A percentile compares a stretch with the other conserved stretches of the same genome.
Evolutionary conservation across 1,140 invertebrate species (phyloP).

Genomic region (Drosophila chauvacae): DNA sequence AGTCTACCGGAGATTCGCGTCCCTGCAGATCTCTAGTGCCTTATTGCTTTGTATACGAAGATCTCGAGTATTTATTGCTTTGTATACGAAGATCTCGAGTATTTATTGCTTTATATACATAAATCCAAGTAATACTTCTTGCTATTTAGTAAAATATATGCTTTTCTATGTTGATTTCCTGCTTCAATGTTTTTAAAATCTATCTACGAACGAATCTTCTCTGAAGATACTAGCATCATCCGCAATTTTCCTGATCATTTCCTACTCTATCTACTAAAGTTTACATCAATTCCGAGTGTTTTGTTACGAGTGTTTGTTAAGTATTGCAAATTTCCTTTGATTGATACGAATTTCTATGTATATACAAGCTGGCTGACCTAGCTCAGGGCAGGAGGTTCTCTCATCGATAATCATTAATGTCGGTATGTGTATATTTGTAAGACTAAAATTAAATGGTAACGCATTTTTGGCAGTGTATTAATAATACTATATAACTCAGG

Average conservation of each 20-base stretch:
- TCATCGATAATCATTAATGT: slow-evolving; percentile 50
- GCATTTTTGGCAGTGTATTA: slow-evolving; percentile 72
- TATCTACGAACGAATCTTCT: slow-evolving; percentile 35
- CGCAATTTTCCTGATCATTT: slow-evolving; percentile 10
- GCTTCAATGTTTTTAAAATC: slow-evolving; percentile 8
- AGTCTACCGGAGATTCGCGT: slow-evolving; percentile 18
- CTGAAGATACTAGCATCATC: slow-evolving; percentile 18
- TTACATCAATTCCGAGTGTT: slow-evolving; percentile 58
- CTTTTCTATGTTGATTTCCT: slow-evolving; percentile 9
- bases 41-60: slow-evolving; percentile 39
- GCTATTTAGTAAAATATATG: slow-evolving; percentile 34
- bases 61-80: no score
- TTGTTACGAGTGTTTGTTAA: slow-evolving; percentile 28
- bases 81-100: slow-evolving; percentile 9
- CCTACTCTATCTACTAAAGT: slow-evolving; percentile 22
- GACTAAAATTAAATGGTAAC: slow-evolving; percentile 56
- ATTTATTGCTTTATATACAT: slow-evolving; percentile 9
- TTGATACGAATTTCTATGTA: slow-evolving; percentile 40
- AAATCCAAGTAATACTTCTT: slow-evolving; percentile 12
- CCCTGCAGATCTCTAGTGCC: not conserved
- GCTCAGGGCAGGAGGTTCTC: slow-evolving; percentile 18
- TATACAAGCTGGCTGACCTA: slow-evolving; percentile 54
- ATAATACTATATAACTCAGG: slow-evolving; percentile 71
- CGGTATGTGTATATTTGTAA: slow-evolving; percentile 30
- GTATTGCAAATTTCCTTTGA: slow-evolving; percentile 43